Evolutionary conservation across 2,888 invertebrate genomes (phyloP).

Genomic region (Melanophora roralis): DNA sequence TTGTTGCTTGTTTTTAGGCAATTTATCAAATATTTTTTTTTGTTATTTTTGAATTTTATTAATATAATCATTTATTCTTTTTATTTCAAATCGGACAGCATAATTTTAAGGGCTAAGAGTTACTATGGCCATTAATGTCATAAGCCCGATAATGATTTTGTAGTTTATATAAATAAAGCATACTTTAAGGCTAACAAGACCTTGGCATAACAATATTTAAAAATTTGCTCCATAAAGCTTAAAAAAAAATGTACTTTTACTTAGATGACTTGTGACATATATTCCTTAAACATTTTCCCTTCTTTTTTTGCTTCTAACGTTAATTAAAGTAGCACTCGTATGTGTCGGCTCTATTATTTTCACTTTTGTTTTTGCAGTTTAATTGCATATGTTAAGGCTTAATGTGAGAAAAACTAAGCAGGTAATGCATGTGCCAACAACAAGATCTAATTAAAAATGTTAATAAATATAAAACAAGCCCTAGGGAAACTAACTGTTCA

Average conservation of each 20-base stretch:
- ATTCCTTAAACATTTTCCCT: neutral
- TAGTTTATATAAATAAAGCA: neutral
- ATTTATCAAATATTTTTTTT: neutral
- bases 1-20: neutral
- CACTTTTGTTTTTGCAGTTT: conserved; percentile 3
- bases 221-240: too few relatives aligned
- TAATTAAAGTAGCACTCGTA: neutral
- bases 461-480: conserved; percentile 25
- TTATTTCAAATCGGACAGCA: too few relatives aligned
- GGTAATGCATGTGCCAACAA: conserved; percentile 28
- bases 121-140: too few relatives aligned
- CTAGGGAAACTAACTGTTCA: neutral
- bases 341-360: neutral
- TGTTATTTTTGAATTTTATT: too few relatives aligned
- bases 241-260: too few relatives aligned
- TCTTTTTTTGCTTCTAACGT: neutral
- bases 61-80: too few relatives aligned
- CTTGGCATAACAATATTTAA: too few relatives aligned
- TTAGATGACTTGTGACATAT: too few relatives aligned
- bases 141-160: too few relatives aligned
- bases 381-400: conserved; percentile 9
- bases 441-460: conserved; percentile 9
- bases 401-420: neutral
- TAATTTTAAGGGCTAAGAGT: too few relatives aligned
- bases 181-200: neutral